These are phyloP conservation scores for Protosalanx chinensis DNA, from an alignment of 2,797 vertebrate genomes.

Conservation along the genomic window DNA sequence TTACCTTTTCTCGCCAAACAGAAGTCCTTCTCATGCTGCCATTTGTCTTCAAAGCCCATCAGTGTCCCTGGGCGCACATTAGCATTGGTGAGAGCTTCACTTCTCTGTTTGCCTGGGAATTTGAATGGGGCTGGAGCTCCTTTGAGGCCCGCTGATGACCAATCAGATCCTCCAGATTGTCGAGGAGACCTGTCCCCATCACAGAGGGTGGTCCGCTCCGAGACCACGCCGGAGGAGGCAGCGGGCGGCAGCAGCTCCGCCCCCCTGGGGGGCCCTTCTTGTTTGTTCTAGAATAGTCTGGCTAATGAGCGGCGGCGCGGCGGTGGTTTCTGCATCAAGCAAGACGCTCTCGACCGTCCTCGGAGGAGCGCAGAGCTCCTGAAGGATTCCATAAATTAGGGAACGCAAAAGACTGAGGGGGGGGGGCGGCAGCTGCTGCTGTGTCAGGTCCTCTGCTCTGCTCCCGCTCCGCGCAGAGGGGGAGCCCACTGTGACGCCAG, in stretches of 20 bases:
- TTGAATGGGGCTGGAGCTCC: slow-evolving; percentile 50
- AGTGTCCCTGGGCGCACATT: slow-evolving; percentile 55
- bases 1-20: slow-evolving; percentile 60
- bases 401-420: slow-evolving; percentile 26
- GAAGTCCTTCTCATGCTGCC: slow-evolving; percentile 53
- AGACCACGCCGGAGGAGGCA: slow-evolving; percentile 36
- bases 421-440: slow-evolving; percentile 53
- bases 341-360: slow-evolving; percentile 51
- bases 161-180: slow-evolving; percentile 43
- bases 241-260: slow-evolving; percentile 43
- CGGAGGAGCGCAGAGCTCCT: slow-evolving; percentile 32
- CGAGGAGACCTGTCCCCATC: slow-evolving; percentile 38
- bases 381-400: slow-evolving; percentile 37
- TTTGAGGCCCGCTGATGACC: slow-evolving; percentile 37
- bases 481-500: slow-evolving; percentile 43
- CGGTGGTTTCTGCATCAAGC: slow-evolving; percentile 53
- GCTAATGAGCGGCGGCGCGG: slow-evolving; percentile 59
- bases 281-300: slow-evolving; percentile 53
- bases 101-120: slow-evolving; percentile 43
- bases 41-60: slow-evolving; percentile 54
- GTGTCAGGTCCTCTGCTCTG: slow-evolving; percentile 59
- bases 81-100: slow-evolving; percentile 57
- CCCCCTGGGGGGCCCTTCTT: slow-evolving; percentile 49
- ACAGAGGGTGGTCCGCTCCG: slow-evolving; percentile 44
- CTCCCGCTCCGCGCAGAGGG: slow-evolving; percentile 51